phyloP scores from a whole-genome alignment of 2,888 invertebrate species.

The Apomyelois bistriatella region DNA sequence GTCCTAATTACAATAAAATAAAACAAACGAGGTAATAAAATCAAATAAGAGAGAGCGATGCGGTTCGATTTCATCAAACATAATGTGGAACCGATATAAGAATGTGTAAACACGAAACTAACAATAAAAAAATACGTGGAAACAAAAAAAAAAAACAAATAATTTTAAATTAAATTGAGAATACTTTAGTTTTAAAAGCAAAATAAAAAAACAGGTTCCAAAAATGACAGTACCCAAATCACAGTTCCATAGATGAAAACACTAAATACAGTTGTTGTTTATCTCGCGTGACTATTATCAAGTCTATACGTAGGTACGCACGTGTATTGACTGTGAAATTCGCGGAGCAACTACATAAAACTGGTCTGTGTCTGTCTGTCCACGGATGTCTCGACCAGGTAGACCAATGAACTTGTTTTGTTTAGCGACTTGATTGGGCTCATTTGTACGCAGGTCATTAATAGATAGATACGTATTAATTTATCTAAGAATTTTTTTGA shows the following conservation, averaged over 20 bases:
- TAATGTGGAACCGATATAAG: no score
- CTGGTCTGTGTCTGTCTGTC: not conserved
- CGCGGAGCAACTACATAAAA: conserved; percentile 1
- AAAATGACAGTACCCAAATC: not conserved
- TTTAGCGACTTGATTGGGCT: not conserved
- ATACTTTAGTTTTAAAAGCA: not conserved
- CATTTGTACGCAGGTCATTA: not conserved
- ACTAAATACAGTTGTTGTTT: not conserved
- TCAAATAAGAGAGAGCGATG: no score
- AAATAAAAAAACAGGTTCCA: not conserved
- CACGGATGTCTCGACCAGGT: not conserved
- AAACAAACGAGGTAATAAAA: no score
- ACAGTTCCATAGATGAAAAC: not conserved
- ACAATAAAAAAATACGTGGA: no score
- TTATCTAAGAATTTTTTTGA: not conserved
- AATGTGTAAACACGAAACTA: no score
- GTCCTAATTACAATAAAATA: no score
- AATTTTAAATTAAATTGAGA: not conserved
- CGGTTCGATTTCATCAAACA: no score
- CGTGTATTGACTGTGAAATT: not conserved
- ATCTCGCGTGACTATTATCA: not conserved
- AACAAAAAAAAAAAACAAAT: not conserved
- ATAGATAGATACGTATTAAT: not conserved
- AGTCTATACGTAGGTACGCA: not conserved
- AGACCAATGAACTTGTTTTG: not conserved